Conservation (phyloP, 1,140 invertebrate species). For the Rhizoglyphus robini region DNA sequence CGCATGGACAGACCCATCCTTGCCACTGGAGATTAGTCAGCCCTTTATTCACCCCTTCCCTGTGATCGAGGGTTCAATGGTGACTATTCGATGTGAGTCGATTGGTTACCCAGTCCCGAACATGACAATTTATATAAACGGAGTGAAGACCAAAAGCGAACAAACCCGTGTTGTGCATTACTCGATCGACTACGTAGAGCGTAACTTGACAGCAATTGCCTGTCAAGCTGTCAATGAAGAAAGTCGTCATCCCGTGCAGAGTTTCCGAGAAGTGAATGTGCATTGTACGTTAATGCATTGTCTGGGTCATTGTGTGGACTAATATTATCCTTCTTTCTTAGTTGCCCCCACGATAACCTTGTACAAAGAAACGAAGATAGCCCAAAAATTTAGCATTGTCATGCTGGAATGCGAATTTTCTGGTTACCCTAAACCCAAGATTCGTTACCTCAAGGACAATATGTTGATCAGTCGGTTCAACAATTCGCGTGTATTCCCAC, state of each 20-base stretch:
- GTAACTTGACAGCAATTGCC: conserved; percentile 50
- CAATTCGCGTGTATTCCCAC: conserved; percentile 9
- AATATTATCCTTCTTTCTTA: conserved; percentile 30
- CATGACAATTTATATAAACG: conserved; percentile 44
- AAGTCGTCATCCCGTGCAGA: conserved; percentile 53
- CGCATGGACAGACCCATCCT: conserved; percentile 69
- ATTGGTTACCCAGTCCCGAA: conserved; percentile 65
- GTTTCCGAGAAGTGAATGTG: conserved; percentile 28
- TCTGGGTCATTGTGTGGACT: background rate
- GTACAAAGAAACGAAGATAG: conserved; percentile 43
- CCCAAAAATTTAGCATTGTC: conserved; percentile 54
- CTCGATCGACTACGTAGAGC: conserved; percentile 58
- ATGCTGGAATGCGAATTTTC: conserved; percentile 57
- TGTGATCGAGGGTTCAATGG: conserved; percentile 61
- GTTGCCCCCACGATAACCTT: conserved; percentile 45
- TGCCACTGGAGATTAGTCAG: conserved; percentile 66
- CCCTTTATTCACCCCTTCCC: conserved; percentile 63
- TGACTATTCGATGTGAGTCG: conserved; percentile 67
- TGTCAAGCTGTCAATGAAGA: conserved; percentile 17
- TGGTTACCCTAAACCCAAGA: conserved; percentile 57
- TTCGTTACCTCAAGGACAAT: conserved; percentile 57
- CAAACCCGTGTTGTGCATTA: conserved; percentile 47
- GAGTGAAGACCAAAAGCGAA: conserved; percentile 7
- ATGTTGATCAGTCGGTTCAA: background rate
- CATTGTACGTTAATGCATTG: conserved; percentile 6